phyloP scores from a whole-genome alignment of 2,797 vertebrate species.

The Austrolebias charrua region DNA sequence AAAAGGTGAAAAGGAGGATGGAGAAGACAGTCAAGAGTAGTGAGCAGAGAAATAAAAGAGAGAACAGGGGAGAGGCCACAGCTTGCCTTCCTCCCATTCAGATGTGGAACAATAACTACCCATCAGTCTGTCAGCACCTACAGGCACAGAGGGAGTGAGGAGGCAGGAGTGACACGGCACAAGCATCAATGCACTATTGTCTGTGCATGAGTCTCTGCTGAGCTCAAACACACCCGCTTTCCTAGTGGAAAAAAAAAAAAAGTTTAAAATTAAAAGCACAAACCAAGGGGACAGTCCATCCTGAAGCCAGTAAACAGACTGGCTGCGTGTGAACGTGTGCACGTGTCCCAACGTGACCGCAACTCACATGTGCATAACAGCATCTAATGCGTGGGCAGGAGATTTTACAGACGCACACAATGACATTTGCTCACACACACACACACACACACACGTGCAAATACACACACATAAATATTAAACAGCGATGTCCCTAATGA shows the following conservation, averaged over 20 bases:
- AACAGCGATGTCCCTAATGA: conserved; percentile 59
- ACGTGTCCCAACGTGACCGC: conserved; percentile 29
- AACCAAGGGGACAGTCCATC: conserved; percentile 30
- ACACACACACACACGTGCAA: neutral
- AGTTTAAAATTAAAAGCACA: conserved; percentile 55
- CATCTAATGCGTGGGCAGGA: conserved; percentile 16
- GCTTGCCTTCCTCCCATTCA: conserved; percentile 80
- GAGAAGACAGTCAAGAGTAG: conserved; percentile 28
- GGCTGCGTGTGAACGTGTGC: conserved; percentile 34
- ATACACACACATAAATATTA: conserved; percentile 34
- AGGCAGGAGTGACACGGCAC: conserved; percentile 62
- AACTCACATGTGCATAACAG: conserved; percentile 21
- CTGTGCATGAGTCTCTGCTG: conserved; percentile 47
- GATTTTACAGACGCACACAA: conserved; percentile 20
- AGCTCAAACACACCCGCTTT: conserved; percentile 57
- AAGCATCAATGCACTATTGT: conserved; percentile 76
- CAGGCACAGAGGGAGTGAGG: conserved; percentile 72
- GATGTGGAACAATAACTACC: conserved; percentile 77
- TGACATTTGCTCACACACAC: neutral
- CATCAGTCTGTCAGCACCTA: conserved; percentile 79
- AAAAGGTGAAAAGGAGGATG: conserved; percentile 25
- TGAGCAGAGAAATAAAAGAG: conserved; percentile 17
- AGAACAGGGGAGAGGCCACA: conserved; percentile 61
- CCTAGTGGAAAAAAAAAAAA: conserved; percentile 54
- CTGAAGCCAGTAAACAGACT: conserved; percentile 39